A percentile compares a stretch with the other conserved stretches of the same genome.
Conservation (phyloP, 2,888 invertebrate species). For the Drosophila subquinaria region DNA sequence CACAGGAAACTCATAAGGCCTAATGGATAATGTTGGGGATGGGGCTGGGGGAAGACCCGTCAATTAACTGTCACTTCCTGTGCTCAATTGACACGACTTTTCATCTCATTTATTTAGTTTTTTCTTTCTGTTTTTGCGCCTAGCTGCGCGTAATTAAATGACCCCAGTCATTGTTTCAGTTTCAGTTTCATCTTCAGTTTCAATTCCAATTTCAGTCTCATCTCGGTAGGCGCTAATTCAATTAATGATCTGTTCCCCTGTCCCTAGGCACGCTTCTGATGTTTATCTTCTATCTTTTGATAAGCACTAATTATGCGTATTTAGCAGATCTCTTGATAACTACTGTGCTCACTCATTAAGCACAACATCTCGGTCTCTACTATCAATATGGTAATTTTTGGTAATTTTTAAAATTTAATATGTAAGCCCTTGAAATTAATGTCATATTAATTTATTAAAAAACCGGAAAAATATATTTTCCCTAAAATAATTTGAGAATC, state of each 20-base stretch:
- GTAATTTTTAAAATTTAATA: neutral
- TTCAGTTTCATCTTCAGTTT: conserved; percentile 3
- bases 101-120: neutral
- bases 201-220: conserved; percentile 24
- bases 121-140: conserved; percentile 31
- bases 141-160: conserved; percentile 56
- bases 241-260: conserved; percentile 59
- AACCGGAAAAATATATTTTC: too few relatives aligned
- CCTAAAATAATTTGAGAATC: too few relatives aligned
- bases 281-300: conserved; percentile 36
- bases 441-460: neutral
- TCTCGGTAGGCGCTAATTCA: conserved; percentile 70
- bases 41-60: conserved; percentile 13
- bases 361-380: neutral
- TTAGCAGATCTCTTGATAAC: too few relatives aligned
- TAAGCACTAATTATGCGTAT: neutral
- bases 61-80: conserved; percentile 78
- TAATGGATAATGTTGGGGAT: neutral
- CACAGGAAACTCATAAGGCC: conserved; percentile 35
- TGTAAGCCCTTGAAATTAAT: neutral
- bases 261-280: conserved; percentile 57
- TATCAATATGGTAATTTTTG: neutral
- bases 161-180: conserved; percentile 33
- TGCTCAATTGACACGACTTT: conserved; percentile 40
- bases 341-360: neutral